A percentile compares a stretch with the other conserved stretches of the same genome.
phyloP scores from a whole-genome alignment of 2,888 invertebrate species.

The Diloba caeruleocephala region DNA sequence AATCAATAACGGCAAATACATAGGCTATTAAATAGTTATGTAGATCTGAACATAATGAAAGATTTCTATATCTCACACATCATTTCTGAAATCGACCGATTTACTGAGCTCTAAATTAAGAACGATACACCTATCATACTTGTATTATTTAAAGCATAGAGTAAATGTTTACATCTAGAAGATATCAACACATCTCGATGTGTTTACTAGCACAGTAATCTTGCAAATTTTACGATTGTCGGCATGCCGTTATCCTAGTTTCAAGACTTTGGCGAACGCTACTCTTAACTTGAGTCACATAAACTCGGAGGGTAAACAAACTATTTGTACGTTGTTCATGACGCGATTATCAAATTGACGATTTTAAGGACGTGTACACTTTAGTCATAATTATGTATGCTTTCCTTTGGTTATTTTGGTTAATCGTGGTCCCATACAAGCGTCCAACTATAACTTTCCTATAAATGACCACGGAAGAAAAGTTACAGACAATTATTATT shows the following conservation, averaged over 20 bases:
- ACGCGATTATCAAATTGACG: conserved; percentile 39
- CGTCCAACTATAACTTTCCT: no score
- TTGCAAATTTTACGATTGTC: conserved; percentile 62
- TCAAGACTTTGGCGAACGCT: conserved; percentile 27
- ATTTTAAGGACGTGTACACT: conserved; percentile 39
- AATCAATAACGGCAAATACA: neutral
- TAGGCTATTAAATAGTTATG: neutral
- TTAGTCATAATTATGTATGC: conserved; percentile 4
- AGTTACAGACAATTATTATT: no score
- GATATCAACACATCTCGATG: conserved; percentile 53
- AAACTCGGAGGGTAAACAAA: conserved; percentile 48
- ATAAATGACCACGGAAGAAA: no score
- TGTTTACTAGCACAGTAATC: conserved; percentile 68
- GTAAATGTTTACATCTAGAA: conserved; percentile 30
- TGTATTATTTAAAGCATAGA: conserved; percentile 16
- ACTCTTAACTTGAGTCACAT: conserved; percentile 4
- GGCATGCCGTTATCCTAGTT: conserved; percentile 64
- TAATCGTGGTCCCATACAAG: no score
- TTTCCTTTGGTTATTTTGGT: neutral
- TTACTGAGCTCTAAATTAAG: conserved; percentile 9
- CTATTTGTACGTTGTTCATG: conserved; percentile 50
- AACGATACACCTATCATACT: conserved; percentile 29
- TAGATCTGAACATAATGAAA: neutral
- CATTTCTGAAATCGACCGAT: conserved; percentile 13
- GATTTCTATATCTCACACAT: conserved; percentile 14